Conservation (phyloP, 2,113 vertebrate species). For the Typhlomys cinereus region DNA sequence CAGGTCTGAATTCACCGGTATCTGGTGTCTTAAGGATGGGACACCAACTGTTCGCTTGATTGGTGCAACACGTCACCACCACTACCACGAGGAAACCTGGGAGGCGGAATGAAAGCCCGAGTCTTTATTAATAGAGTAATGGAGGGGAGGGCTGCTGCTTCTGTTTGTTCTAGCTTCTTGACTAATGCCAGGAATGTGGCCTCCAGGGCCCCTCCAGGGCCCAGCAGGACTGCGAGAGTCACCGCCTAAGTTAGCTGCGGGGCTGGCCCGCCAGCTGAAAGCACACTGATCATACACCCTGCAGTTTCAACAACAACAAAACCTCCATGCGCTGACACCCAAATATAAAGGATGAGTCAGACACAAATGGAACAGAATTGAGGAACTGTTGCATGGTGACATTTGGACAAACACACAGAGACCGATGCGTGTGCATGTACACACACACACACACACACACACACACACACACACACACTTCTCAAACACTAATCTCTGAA, state of each 20-base stretch:
- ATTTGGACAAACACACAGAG: neutral
- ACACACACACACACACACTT: neutral
- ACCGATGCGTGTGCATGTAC: neutral
- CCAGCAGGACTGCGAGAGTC: neutral
- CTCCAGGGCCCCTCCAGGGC: too few relatives aligned
- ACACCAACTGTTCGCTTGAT: slow-evolving; percentile 52
- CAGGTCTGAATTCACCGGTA: neutral
- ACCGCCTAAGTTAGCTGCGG: neutral
- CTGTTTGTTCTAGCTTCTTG: neutral
- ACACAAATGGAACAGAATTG: neutral
- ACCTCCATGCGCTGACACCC: neutral
- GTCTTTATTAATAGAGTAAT: slow-evolving; percentile 32
- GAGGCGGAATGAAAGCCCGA: neutral
- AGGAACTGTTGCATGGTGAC: neutral
- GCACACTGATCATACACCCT: neutral
- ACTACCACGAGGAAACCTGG: neutral
- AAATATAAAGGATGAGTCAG: slow-evolving; percentile 29
- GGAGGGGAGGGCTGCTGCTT: neutral
- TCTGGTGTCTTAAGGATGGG: slow-evolving; percentile 48
- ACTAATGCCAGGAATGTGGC: neutral
- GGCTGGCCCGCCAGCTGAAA: neutral
- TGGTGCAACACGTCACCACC: slow-evolving; percentile 13
- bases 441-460: neutral
- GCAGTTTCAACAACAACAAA: neutral
- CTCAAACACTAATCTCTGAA: slow-evolving; percentile 50